phyloP scores from a whole-genome alignment of 2,113 vertebrate species.

The Cyrtonyx montezumae region DNA sequence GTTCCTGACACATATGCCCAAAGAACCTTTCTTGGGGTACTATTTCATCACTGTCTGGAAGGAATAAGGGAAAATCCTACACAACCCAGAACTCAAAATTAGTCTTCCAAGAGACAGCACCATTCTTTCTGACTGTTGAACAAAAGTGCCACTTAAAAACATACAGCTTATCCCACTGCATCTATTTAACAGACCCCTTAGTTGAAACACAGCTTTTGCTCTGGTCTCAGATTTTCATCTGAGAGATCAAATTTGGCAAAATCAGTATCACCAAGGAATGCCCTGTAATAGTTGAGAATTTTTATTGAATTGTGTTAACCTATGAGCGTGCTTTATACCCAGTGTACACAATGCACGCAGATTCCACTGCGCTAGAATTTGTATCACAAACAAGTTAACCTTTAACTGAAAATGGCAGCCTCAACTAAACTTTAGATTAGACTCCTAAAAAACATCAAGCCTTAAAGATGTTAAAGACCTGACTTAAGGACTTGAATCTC shows the following conservation, averaged over 20 bases:
- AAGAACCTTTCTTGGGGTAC: accelerated
- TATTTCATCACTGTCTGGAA: neutral
- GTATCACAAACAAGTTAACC: neutral
- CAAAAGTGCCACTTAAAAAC: neutral
- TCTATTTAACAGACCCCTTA: neutral
- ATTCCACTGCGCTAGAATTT: neutral
- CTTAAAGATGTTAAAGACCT: neutral
- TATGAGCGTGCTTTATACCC: neutral
- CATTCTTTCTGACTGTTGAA: neutral
- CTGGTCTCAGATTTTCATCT: neutral
- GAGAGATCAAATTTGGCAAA: neutral
- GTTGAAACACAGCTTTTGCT: neutral
- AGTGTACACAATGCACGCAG: neutral
- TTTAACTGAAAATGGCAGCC: neutral
- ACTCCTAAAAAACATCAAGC: neutral
- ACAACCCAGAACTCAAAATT: neutral
- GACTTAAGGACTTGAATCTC: neutral
- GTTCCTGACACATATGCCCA: neutral
- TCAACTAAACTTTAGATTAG: neutral
- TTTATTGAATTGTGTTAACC: neutral
- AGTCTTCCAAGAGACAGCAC: neutral
- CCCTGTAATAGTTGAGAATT: neutral
- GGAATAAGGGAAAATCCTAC: neutral
- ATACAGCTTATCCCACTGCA: neutral
- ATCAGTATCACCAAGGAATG: neutral